phyloP scores from a whole-genome alignment of 2,888 invertebrate species.

The Amphipoea lucens region DNA sequence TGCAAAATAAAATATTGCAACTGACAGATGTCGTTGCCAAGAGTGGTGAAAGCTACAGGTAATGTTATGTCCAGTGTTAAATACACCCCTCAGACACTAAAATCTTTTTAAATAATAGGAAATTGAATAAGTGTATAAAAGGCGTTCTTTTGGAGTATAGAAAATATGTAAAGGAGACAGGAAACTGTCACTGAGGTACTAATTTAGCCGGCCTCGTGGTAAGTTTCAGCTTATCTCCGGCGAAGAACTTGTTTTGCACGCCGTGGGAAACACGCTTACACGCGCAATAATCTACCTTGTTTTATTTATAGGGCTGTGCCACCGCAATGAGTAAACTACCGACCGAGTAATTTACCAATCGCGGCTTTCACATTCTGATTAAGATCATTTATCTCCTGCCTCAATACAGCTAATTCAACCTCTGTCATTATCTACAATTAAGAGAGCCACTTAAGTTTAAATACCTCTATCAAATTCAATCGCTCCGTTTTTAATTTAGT shows the following conservation, averaged over 20 bases:
- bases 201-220: conserved; percentile 85
- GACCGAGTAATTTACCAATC: conserved; percentile 67
- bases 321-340: conserved; percentile 63
- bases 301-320: conserved; percentile 85
- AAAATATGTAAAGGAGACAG: conserved; percentile 81
- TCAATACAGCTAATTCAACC: conserved; percentile 66
- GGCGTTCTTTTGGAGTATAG: conserved; percentile 61
- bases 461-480: conserved; percentile 66
- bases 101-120: conserved; percentile 34
- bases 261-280: conserved; percentile 88
- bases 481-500: conserved; percentile 64
- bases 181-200: conserved; percentile 88
- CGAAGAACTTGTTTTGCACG: conserved; percentile 87
- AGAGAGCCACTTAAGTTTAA: conserved; percentile 58
- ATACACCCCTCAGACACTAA: neutral
- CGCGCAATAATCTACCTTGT: conserved; percentile 85
- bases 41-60: conserved; percentile 16
- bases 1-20: neutral
- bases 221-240: conserved; percentile 87
- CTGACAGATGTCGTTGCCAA: neutral
- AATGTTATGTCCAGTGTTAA: neutral
- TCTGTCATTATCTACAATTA: conserved; percentile 60
- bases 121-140: conserved; percentile 49
- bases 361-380: conserved; percentile 74
- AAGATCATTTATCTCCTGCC: conserved; percentile 65